These are phyloP conservation scores for Pseudocheirus occidentalis DNA, from an alignment of 2,797 vertebrate genomes.

Conservation along the genomic window DNA sequence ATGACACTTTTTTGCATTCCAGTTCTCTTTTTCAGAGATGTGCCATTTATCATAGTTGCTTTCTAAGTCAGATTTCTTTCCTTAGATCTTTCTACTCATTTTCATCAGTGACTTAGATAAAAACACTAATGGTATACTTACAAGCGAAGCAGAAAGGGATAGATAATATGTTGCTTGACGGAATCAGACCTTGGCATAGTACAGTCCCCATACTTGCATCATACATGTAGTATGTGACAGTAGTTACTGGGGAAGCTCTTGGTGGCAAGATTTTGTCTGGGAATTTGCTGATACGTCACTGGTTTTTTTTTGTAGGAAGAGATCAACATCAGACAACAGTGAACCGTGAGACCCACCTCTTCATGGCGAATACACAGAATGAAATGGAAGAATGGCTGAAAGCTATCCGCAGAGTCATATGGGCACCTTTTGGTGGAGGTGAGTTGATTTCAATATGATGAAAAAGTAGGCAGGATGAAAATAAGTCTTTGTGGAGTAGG, in stretches of 20 bases:
- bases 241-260: rapidly evolving
- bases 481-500: no score
- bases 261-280: constrained; percentile 30
- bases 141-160: background rate
- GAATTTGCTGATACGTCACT: background rate
- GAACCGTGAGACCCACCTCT: constrained; percentile 98
- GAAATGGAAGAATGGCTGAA: constrained; percentile 99
- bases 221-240: background rate
- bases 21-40: background rate
- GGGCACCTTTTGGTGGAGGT: constrained; percentile 99
- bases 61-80: background rate
- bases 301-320: constrained; percentile 87
- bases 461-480: background rate
- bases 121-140: background rate
- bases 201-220: background rate
- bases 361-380: constrained; percentile 99
- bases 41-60: background rate
- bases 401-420: constrained; percentile 97
- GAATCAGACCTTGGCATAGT: background rate
- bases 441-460: constrained; percentile 77
- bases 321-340: constrained; percentile 98
- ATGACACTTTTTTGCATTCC: background rate
- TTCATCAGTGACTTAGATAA: background rate
- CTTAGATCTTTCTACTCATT: background rate
- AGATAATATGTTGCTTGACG: background rate